phyloP scores from a whole-genome alignment of 2,113 vertebrate genomes.

The Campylomormyrus tamandua region DNA sequence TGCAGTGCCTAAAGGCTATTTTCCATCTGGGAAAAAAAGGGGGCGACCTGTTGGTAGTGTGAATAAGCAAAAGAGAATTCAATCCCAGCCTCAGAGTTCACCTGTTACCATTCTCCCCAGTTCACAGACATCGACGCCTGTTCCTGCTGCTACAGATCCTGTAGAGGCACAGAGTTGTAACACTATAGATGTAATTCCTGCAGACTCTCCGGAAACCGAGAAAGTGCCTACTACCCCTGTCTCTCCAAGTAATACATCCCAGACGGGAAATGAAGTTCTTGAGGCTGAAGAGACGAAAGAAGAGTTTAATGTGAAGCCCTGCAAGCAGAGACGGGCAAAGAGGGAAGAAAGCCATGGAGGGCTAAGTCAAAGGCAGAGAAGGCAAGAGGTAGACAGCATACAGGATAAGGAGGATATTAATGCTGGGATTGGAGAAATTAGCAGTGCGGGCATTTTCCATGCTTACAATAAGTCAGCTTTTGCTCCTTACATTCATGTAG shows the following conservation, averaged over 20 bases:
- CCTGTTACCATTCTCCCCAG: conserved; percentile 22
- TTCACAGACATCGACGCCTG: conserved; percentile 16
- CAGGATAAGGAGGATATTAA: conserved; percentile 53
- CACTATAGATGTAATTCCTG: conserved; percentile 24
- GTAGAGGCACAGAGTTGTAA: conserved; percentile 22
- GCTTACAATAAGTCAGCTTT: conserved; percentile 63
- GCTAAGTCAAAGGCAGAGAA: conserved; percentile 47
- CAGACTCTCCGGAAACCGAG: conserved; percentile 20
- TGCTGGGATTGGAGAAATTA: conserved; percentile 27
- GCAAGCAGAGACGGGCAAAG: conserved; percentile 64
- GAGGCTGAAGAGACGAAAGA: conserved; percentile 59
- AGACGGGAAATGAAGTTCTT: conserved; percentile 51
- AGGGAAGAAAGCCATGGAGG: conserved; percentile 62
- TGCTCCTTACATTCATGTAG: conserved; percentile 89
- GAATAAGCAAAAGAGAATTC: conserved; percentile 84
- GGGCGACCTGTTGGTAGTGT: conserved; percentile 93
- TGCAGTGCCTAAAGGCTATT: conserved; percentile 85
- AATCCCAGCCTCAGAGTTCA: conserved; percentile 41
- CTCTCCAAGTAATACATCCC: conserved; percentile 47
- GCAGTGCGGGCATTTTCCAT: conserved; percentile 30
- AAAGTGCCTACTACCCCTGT: conserved; percentile 38
- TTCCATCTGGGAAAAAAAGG: conserved; percentile 97
- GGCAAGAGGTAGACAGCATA: conserved; percentile 38
- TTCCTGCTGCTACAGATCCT: conserved; percentile 19
- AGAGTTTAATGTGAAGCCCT: conserved; percentile 60